Base-by-base conservation (phyloP, 2,113 vertebrate genomes). In the Cyanocitta stelleri region DNA sequence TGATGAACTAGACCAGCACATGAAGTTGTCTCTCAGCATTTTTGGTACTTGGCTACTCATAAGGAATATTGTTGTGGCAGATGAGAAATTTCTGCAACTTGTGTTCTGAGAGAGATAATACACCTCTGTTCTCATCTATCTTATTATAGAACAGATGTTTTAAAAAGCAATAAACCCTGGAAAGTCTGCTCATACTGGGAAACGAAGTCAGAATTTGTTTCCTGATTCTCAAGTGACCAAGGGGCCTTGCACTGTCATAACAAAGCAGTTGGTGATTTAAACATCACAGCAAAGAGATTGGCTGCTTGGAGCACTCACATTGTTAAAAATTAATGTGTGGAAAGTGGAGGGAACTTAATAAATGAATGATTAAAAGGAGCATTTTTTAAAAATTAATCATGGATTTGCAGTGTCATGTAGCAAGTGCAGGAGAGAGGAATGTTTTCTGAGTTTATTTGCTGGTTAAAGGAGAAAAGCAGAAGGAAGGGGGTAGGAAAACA, bases 21-120 rank as follows among this genome's bases (percentile, higher is more conserved):
- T 27, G 87, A 86, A 94, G 72, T 95, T 97, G 85, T 93, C 76
- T 90, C 96, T 95, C 85, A 87, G 48, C 74, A 21, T 90, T 89
- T 93, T 96, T 82, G 43, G 74, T 90, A 76, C 75, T 97, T 96
- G 49, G 86, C 95, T 95, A 3, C 35, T 67, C 8, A 4, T 29
- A 59, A 48, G 71, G 18, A 35, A 7, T 72, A 30, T 37, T 77
- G 16, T 44, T 49, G 63, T 97, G 96, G 63, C 93, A 63, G 79
- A 73, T 46, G 93, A 95, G 83, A 96, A 80, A 86, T 67, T 96
- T 79, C 79, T 85, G 58, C 43, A 88, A 75, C 58, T 24, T 35
- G 0, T 95, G 41, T 96, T 96, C 80, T 79, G 63, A 92, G 86
- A 44, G 64, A 33, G 46, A 91, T 68, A 72, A 66, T 46, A 37